phyloP scores from a whole-genome alignment of 2,113 vertebrate genomes.

The Rhodinocichla rosea region DNA sequence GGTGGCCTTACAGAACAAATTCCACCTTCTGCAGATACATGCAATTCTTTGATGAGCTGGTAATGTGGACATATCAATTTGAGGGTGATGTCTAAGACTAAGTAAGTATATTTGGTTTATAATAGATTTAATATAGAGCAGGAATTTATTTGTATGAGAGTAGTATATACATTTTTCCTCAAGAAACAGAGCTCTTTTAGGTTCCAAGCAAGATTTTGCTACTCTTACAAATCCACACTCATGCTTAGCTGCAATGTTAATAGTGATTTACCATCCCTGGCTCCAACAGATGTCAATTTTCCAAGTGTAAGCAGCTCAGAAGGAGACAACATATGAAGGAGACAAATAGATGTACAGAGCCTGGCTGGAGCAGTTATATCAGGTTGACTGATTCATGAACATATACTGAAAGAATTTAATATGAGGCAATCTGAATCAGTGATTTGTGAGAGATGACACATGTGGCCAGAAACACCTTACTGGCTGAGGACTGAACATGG shows the following conservation, averaged over 20 bases:
- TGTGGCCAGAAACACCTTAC: conserved; percentile 21
- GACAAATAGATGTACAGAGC: not conserved
- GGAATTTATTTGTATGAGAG: not conserved
- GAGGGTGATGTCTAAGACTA: not conserved
- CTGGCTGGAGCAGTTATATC: conserved; percentile 3
- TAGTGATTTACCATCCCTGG: not conserved
- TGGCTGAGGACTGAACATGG: not conserved
- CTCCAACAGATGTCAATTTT: not conserved
- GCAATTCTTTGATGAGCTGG: not conserved
- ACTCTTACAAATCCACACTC: not conserved
- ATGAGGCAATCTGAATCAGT: not conserved
- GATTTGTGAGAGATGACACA: conserved; percentile 21
- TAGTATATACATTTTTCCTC: not conserved
- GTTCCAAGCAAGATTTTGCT: not conserved
- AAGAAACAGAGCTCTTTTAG: not conserved
- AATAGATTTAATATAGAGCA: not conserved
- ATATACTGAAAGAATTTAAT: not conserved
- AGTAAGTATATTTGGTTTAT: not conserved
- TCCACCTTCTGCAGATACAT: not conserved
- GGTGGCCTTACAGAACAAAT: not conserved
- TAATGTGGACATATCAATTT: not conserved
- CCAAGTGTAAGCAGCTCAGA: not conserved
- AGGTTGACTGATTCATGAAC: not conserved
- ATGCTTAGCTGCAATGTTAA: not conserved
- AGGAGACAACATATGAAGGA: not conserved